Percentiles rank a stretch among this genome's conserved stretches.
phyloP scores from a whole-genome alignment of 2,113 vertebrate genomes.

The Eptesicus fuscus region DNA sequence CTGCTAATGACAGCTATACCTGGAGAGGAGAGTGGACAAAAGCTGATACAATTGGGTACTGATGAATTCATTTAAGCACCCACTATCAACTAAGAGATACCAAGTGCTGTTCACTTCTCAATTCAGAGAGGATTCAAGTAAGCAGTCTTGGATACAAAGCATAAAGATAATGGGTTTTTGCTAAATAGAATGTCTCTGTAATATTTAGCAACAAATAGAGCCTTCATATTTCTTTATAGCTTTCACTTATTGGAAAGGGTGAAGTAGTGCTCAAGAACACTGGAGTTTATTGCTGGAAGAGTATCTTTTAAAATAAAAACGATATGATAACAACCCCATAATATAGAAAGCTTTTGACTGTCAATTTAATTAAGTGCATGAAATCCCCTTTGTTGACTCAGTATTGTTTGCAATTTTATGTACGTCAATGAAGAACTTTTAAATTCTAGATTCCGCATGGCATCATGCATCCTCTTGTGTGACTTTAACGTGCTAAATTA shows the following conservation, averaged over 20 bases:
- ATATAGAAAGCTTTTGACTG: constrained; percentile 22
- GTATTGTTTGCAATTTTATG: constrained; percentile 26
- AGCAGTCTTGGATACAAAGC: neutral
- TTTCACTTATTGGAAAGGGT: constrained; percentile 36
- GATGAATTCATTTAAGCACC: neutral
- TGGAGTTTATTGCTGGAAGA: constrained; percentile 19
- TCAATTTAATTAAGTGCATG: constrained; percentile 25
- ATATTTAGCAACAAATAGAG: constrained; percentile 33
- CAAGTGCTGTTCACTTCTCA: neutral
- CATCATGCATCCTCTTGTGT: neutral
- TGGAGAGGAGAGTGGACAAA: neutral
- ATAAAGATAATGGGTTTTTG: neutral
- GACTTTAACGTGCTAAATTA: constrained; percentile 7
- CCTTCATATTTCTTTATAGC: constrained; percentile 34
- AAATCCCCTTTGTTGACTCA: constrained; percentile 15
- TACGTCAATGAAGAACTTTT: neutral
- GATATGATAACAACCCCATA: neutral
- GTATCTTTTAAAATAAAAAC: constrained; percentile 50
- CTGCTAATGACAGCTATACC: neutral
- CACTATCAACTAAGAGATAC: neutral
- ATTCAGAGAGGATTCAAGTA: neutral
- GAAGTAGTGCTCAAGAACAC: constrained; percentile 22
- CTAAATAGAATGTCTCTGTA: neutral
- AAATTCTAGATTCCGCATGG: neutral
- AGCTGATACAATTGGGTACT: neutral